A percentile compares a stretch with the other conserved stretches of the same genome.
Evolutionary conservation across 2,888 invertebrate genomes (phyloP).

Genomic region (Drosophila borborema): DNA sequence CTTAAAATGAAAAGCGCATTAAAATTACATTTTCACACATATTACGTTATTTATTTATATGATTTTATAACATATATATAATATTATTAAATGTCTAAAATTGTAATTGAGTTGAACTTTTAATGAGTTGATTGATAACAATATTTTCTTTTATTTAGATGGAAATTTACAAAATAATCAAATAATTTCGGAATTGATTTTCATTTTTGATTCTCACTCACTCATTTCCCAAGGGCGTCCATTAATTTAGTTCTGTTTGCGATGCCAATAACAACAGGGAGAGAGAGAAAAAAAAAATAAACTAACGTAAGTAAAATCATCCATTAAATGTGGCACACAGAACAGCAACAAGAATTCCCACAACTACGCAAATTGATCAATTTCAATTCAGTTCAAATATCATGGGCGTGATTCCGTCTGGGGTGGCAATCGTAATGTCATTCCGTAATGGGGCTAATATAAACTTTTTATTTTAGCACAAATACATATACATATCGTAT

Average conservation of each 20-base stretch:
- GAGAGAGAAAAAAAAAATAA: too few relatives aligned
- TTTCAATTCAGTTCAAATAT: conserved; percentile 78
- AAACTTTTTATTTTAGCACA: conserved; percentile 65
- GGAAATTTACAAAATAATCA: conserved; percentile 25
- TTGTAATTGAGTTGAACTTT: conserved; percentile 10
- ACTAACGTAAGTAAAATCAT: conserved; percentile 52
- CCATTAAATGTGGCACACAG: conserved; percentile 66
- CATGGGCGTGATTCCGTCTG: conserved; percentile 71
- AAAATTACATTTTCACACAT: conserved; percentile 4
- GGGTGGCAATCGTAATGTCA: conserved; percentile 56
- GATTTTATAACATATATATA: not conserved
- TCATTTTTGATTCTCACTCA: not conserved
- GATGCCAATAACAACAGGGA: conserved; percentile 10
- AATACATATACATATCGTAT: conserved; percentile 2
- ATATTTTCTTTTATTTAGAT: conserved; percentile 24
- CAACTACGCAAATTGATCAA: conserved; percentile 79
- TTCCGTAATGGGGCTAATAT: conserved; percentile 66
- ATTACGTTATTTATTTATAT: not conserved
- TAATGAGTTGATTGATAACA: conserved; percentile 18
- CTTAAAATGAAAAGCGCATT: not conserved
- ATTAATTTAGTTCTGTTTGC: conserved; percentile 10
- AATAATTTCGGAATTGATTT: conserved; percentile 13
- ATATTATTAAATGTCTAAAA: conserved; percentile 3
- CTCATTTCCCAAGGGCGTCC: conserved; percentile 29
- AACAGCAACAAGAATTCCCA: conserved; percentile 68